phyloP scores from a whole-genome alignment of 2,113 vertebrate genomes.

The Cavia porcellus region DNA sequence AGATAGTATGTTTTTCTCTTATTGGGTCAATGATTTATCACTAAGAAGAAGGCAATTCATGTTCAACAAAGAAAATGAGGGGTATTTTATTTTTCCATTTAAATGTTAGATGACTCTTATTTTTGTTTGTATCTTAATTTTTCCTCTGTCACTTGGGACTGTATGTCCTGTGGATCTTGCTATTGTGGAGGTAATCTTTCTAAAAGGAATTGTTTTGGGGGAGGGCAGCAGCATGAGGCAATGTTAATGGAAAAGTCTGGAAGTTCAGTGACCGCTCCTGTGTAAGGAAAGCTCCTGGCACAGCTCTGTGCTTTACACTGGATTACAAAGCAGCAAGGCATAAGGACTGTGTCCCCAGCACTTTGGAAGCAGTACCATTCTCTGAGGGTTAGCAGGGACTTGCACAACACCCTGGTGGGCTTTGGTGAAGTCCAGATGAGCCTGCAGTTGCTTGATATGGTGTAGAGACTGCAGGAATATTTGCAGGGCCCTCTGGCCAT shows the following conservation, averaged over 20 bases:
- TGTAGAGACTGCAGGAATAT: no score
- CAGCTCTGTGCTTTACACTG: accelerated
- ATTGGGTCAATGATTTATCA: background rate
- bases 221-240: background rate
- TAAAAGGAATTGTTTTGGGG: background rate
- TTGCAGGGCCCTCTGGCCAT: background rate
- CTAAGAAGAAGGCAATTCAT: background rate
- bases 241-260: background rate
- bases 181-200: background rate
- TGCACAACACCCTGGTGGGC: accelerated
- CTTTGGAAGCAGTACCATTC: background rate
- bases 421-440: no score
- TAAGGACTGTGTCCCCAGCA: background rate
- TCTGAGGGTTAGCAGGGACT: background rate
- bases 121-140: background rate
- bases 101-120: conserved; percentile 30
- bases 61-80: background rate
- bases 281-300: background rate
- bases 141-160: background rate
- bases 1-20: background rate
- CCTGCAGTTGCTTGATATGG: background rate
- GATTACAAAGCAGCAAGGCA: no score
- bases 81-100: background rate
- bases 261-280: accelerated
- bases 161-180: background rate